Percentiles rank a stretch among this genome's conserved stretches.
Evolutionary conservation across 2,888 invertebrate species (phyloP).

Genomic region (Scrobipalpa atriplicella): DNA sequence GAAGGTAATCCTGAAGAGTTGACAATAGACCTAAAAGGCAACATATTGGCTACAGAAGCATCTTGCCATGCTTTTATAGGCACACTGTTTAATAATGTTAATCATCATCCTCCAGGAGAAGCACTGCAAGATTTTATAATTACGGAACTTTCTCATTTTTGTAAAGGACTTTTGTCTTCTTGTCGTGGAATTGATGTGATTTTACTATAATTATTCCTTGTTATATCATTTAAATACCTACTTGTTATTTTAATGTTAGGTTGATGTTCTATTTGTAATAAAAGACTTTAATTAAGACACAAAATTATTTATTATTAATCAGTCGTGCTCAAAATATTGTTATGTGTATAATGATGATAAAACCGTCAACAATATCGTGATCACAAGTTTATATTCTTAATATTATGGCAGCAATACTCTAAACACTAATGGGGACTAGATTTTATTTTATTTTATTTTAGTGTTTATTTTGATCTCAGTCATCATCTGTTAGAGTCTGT

Average conservation of each 20-base stretch:
- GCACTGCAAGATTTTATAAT: constrained; percentile 67
- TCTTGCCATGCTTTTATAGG: constrained; percentile 74
- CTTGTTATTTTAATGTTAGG: constrained; percentile 37
- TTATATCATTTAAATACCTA: constrained; percentile 39
- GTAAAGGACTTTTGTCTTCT: constrained; percentile 70
- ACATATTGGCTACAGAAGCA: constrained; percentile 65
- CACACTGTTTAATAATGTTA: constrained; percentile 61
- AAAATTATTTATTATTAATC: constrained; percentile 52
- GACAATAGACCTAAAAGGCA: constrained; percentile 69
- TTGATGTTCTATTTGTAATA: constrained; percentile 28
- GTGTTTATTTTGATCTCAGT: not conserved
- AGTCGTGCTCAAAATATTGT: constrained; percentile 77
- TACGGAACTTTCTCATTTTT: constrained; percentile 67
- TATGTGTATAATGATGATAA: constrained; percentile 11
- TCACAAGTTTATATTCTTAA: constrained; percentile 63
- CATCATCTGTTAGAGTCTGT: too few species aligned
- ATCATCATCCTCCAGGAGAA: constrained; percentile 53
- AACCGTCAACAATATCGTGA: constrained; percentile 60
- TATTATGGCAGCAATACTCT: constrained; percentile 58
- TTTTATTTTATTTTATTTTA: not conserved
- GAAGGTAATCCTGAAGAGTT: constrained; percentile 41
- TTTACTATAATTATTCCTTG: constrained; percentile 55
- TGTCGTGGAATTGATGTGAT: constrained; percentile 72
- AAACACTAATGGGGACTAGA: constrained; percentile 29
- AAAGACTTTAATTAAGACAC: constrained; percentile 15